Evolutionary conservation across 2,113 vertebrate genomes (phyloP).

Genomic region (Galeopterus variegatus): DNA sequence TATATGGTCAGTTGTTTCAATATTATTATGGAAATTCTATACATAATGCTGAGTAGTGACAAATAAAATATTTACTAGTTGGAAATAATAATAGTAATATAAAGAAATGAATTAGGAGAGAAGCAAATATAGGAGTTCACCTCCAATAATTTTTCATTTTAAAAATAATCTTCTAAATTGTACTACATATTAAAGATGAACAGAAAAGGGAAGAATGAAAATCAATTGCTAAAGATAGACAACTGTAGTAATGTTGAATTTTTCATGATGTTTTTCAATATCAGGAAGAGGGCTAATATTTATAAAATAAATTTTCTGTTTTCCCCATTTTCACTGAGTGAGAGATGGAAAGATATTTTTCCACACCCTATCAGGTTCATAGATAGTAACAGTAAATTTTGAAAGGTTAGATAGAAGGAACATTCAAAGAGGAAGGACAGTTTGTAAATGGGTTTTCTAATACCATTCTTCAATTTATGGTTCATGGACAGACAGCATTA

Average conservation of each 20-base stretch:
- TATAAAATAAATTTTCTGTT: background rate
- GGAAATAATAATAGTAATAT: background rate
- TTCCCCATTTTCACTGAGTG: background rate
- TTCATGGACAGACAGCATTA: background rate
- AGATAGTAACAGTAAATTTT: background rate
- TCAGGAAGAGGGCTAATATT: background rate
- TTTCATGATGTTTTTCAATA: background rate
- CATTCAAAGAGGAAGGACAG: background rate
- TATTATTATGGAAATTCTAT: background rate
- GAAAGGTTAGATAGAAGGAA: background rate
- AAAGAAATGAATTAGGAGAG: background rate
- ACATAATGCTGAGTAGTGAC: background rate
- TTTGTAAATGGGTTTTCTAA: background rate
- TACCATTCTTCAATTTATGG: background rate
- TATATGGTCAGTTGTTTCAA: background rate
- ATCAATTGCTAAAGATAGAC: background rate
- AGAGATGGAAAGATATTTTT: background rate
- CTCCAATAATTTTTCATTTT: background rate
- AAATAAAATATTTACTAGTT: constrained; percentile 3
- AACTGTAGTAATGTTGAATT: background rate
- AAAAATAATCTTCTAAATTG: background rate
- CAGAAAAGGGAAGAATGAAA: background rate
- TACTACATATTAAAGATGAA: background rate
- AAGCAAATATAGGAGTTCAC: background rate
- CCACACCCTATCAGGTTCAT: background rate